Evolutionary conservation across 1,140 invertebrate species (phyloP), one percentile per base, ranked within the genome.

Genomic region (Meloidogyne exigua): DNA sequence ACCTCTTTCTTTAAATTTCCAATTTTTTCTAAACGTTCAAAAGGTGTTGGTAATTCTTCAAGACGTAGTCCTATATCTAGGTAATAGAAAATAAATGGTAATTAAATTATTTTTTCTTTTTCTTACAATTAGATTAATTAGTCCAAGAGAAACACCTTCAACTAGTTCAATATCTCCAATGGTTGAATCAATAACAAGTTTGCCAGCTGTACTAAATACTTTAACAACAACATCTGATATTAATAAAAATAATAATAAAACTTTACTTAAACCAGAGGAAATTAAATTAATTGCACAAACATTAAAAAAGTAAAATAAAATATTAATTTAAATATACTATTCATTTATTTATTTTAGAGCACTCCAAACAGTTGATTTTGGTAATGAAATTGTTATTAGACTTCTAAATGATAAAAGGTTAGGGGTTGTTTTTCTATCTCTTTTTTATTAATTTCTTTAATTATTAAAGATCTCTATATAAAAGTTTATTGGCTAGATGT

Each of bases 321-420:
- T 57, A 49, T 18, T 12, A 44, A 15, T 15, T 49, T 49, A 49
- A 49, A 18, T 57, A n/a, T 15, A n/a, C n/a, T n/a, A n/a, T n/a
- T n/a, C n/a, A n/a, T 57, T 57, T 57, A n/a, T n/a, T n/a, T 5
- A n/a, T 57, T 69, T 69, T 18, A 73, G 71, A 25, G 57, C 71
- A 7, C 57, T 73, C 18, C 62, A 64, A 32, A 36, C 32, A 32
- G 39, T 73, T 57, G 71, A 73, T 65, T 73, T 73, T 63, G 71
- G 71, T 21, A 73, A 73, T 32, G 71, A 73, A 32, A 73, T 73
- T 3, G 71, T 73, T 26, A 65, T 73, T 10, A n/a, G 57, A n/a
- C 71, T 73, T 10, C 39, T 73, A 15, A 73, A 73, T 63, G 71
- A 73, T 36, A 73, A 73, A 65, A 73, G 71, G 71, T 32, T 32